Base-by-base conservation (phyloP, 2,888 invertebrate species). In the Callyntrura guangdongensis region DNA sequence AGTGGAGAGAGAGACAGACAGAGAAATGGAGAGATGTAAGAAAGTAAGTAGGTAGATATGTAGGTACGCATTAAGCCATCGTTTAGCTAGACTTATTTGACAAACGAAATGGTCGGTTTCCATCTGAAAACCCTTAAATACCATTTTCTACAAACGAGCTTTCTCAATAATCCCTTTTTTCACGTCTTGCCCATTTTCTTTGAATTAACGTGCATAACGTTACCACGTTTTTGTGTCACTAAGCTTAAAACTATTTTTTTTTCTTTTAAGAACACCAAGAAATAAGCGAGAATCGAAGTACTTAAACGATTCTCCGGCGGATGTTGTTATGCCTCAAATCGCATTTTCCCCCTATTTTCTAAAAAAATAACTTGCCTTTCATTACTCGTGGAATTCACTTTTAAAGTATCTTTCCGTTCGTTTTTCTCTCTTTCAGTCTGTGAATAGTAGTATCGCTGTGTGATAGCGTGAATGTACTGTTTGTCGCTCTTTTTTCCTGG, bases 171-270 rank as follows among this genome's bases (percentile, higher is more conserved):
- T 83, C 89, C 84, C 84, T 89, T 69, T 67, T 81, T 89, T 59
- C 89, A 82, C 89, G 83, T 74, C 49, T 83, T 45, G 47, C 89
- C 74, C 83, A 74, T 89, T 77, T 89, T 84, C 89, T 84, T 84
- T 89, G 77, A 84, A 89, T 84, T 89, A 84, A 84, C 74, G 25
- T 61, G 79, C 69, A 22, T 45, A 36, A 36, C 74, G 49, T 47
- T 72, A 74, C 49, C 49, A 36, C 47, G 25, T 49, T 45, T 49
- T 56, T 36, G 69, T 67, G 79, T 53, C 14, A 36, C 22, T 25
- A 27, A 22, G 64, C 47, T 25, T 20, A 17, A 9, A n/a, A n/a
- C 20, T 11, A 11, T 17, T 20, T 9, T n/a, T 20, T 53, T 79
- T 27, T 27, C 53, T 53, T 79, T 27, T 27, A 12, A 5, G 14